Evolutionary conservation across 2,888 invertebrate species (phyloP).

Genomic region (Drosophila falleni): DNA sequence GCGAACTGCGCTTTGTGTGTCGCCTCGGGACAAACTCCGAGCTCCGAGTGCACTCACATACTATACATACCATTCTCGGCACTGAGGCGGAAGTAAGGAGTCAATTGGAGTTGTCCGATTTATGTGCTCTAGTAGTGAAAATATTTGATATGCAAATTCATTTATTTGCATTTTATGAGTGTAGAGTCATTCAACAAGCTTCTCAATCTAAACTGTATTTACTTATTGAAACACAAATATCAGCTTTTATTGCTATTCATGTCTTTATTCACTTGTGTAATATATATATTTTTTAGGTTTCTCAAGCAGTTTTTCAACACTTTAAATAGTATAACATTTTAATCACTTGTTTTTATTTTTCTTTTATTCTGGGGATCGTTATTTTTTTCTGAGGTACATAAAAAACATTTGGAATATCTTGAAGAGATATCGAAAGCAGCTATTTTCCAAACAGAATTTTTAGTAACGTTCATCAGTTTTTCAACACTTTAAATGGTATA

Average conservation of each 20-base stretch:
- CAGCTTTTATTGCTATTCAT: not conserved
- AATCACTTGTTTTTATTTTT: not conserved
- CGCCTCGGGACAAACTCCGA: not conserved
- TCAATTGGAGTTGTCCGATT: constrained; percentile 2
- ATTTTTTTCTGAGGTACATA: too few species aligned
- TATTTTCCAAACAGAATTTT: too few species aligned
- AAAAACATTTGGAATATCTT: too few species aligned
- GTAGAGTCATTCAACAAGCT: not conserved
- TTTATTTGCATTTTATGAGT: constrained; percentile 3
- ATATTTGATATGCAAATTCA: not conserved
- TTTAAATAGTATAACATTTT: not conserved
- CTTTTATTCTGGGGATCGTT: too few species aligned
- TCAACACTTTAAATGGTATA: too few species aligned
- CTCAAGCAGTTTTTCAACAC: not conserved
- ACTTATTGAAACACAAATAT: not conserved
- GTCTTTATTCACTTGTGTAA: too few species aligned
- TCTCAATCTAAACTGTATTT: not conserved
- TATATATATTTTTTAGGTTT: too few species aligned
- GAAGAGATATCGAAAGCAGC: too few species aligned
- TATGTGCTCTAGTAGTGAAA: constrained; percentile 3
- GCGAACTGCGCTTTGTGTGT: constrained; percentile 24
- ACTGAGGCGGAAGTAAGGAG: constrained; percentile 31
- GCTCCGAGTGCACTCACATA: constrained; percentile 22
- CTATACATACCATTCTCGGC: too few species aligned
- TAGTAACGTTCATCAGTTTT: too few species aligned